phyloP scores from a whole-genome alignment of 1,140 invertebrate genomes.

The Zaprionus davidi region DNA sequence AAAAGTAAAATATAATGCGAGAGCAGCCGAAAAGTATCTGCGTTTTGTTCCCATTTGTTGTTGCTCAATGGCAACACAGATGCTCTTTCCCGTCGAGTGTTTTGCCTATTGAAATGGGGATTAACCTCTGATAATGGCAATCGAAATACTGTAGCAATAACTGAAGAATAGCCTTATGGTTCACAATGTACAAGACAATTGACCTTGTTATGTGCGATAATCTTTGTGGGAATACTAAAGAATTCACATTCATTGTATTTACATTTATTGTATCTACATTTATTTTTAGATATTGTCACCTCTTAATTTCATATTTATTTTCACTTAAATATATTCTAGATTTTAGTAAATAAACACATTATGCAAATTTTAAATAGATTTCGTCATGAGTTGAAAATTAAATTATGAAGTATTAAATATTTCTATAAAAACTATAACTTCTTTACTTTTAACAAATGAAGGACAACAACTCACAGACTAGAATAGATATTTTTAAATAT shows the following conservation, averaged over 20 bases:
- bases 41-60: slow-evolving; percentile 39
- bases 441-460: no score
- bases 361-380: no score
- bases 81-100: slow-evolving; percentile 56
- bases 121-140: slow-evolving; percentile 65
- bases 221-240: not conserved
- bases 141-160: not conserved
- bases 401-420: no score
- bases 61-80: slow-evolving; percentile 55
- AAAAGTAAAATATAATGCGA: slow-evolving; percentile 48
- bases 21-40: slow-evolving; percentile 67
- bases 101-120: slow-evolving; percentile 44
- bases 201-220: not conserved
- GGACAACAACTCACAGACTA: no score
- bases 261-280: not conserved
- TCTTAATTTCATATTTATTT: no score
- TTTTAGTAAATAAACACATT: no score
- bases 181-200: not conserved
- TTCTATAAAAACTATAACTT: no score
- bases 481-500: no score
- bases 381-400: no score
- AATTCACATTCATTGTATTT: not conserved
- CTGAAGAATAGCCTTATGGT: no score
- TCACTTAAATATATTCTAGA: no score
- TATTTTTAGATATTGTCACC: not conserved